phyloP scores from a whole-genome alignment of 64 coral and sea anemone genomes.

The Platygyra sinensis region DNA sequence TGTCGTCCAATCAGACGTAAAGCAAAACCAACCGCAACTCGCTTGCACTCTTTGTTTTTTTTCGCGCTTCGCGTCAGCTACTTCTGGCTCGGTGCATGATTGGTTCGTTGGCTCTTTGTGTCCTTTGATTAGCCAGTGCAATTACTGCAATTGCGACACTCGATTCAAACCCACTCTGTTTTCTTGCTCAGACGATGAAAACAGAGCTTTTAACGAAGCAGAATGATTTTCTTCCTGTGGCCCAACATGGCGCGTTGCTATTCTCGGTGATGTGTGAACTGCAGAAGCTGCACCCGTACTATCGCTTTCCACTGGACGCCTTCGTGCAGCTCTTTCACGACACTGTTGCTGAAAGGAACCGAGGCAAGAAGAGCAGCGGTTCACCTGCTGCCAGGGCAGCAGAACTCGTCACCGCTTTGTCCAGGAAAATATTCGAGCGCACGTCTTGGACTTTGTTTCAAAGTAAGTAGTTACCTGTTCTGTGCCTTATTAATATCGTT shows the following conservation, averaged over 20 bases:
- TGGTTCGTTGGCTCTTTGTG: too few species aligned
- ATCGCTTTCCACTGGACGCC: conserved; percentile 67
- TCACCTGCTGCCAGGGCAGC: conserved; percentile 80
- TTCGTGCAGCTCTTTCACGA: conserved; percentile 62
- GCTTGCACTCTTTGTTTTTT: too few species aligned
- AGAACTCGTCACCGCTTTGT: conserved; percentile 76
- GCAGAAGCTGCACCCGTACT: conserved; percentile 61
- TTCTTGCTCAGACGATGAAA: conserved; percentile 60
- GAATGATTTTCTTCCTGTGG: conserved; percentile 69
- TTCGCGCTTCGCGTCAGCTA: too few species aligned
- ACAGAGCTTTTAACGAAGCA: conserved; percentile 64
- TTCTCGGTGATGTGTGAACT: conserved; percentile 71
- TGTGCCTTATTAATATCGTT: neutral
- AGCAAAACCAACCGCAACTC: too few species aligned
- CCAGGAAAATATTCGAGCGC: conserved; percentile 61
- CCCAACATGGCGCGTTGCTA: conserved; percentile 80
- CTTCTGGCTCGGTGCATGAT: too few species aligned
- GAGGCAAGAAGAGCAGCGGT: conserved; percentile 73
- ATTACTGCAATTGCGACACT: too few species aligned
- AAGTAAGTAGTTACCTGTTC: neutral
- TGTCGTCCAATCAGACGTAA: too few species aligned
- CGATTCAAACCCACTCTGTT: neutral
- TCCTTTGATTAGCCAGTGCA: too few species aligned
- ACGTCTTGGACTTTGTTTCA: conserved; percentile 81
- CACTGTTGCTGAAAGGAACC: conserved; percentile 66